Conservation (phyloP, 1,140 invertebrate species). For the Araneus ventricosus region DNA sequence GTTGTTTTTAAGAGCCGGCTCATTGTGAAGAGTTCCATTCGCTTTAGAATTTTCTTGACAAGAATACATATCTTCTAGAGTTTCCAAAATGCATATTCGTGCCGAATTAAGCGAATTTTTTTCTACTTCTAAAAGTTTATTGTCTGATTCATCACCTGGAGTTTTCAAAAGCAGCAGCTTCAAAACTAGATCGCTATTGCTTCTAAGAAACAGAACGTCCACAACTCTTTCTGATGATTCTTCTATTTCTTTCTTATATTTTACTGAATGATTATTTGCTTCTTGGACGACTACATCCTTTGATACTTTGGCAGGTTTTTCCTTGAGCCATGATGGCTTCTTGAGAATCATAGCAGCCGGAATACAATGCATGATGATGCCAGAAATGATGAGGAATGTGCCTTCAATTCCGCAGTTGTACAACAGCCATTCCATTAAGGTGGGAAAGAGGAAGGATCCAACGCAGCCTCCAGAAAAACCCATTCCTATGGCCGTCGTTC, state of each 20-base stretch:
- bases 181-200: background rate
- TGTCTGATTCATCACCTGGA: background rate
- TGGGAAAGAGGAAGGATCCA: constrained; percentile 79
- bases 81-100: background rate
- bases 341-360: constrained; percentile 82
- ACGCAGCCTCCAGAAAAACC: constrained; percentile 79
- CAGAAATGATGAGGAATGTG: constrained; percentile 87
- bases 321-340: constrained; percentile 80
- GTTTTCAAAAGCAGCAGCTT: background rate
- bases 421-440: constrained; percentile 77
- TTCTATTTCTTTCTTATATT: background rate
- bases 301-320: background rate
- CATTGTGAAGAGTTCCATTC: background rate
- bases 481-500: constrained; percentile 75
- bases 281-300: background rate
- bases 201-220: background rate
- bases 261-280: too few species aligned
- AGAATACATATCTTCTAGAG: background rate
- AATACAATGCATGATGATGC: constrained; percentile 86
- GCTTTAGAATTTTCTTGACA: background rate
- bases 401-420: constrained; percentile 76
- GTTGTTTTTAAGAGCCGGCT: background rate
- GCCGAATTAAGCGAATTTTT: background rate
- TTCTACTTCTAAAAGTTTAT: background rate
- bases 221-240: background rate